phyloP scores from a whole-genome alignment of 64 coral and sea anemone species.

The Trachythela sp. region DNA sequence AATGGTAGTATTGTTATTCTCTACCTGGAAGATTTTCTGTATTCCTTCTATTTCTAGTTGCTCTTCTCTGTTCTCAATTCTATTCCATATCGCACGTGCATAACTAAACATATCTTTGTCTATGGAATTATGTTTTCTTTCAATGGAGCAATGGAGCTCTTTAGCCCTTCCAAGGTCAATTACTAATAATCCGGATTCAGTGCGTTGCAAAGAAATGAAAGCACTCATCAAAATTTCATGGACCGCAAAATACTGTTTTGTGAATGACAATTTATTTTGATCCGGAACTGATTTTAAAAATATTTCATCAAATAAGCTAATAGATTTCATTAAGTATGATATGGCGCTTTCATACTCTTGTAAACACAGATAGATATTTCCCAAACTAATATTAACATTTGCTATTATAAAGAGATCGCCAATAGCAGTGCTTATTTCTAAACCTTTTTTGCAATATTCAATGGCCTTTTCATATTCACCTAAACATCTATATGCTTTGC shows the following conservation, averaged over 20 bases:
- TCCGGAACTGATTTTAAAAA: background rate
- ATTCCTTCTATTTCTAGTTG: background rate
- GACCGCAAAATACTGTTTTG: background rate
- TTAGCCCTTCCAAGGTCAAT: background rate
- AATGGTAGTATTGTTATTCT: background rate
- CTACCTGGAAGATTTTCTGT: background rate
- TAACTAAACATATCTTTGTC: background rate
- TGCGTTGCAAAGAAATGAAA: background rate
- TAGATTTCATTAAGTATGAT: background rate
- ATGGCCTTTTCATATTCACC: no score
- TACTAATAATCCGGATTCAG: background rate
- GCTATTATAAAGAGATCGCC: no score
- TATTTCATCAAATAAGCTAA: background rate
- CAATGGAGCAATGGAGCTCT: background rate
- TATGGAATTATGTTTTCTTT: background rate
- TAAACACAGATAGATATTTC: background rate
- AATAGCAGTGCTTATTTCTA: no score
- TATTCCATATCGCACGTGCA: background rate
- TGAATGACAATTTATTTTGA: background rate
- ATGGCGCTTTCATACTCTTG: background rate
- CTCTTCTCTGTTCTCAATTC: background rate
- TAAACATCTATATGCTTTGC: no score
- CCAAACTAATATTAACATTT: no score
- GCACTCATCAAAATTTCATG: background rate
- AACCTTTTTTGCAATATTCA: no score